Evolutionary conservation across 2,113 vertebrate genomes (phyloP), one percentile per base, ranked within the genome.

Genomic region (Spea bombifrons): DNA sequence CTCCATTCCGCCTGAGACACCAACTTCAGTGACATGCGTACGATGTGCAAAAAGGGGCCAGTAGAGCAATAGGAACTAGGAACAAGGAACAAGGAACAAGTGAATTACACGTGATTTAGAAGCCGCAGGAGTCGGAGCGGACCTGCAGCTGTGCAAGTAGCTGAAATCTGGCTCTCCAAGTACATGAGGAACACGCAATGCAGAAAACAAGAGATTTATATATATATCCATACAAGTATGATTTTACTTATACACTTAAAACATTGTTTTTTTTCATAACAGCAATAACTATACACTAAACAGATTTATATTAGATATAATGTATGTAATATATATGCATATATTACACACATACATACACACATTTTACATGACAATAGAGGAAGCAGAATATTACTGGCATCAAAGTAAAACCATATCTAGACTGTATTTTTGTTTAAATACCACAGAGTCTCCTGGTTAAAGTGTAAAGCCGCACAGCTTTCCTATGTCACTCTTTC

Each of bases 391-490:
- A 93, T 92, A 92, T 94, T 96, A 98, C 96, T 98, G 96, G 96
- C 95, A 94, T 96, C 93, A 91, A 95, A 96, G 94, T 94, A 94
- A 94, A 94, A 95, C 95, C 93, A 92, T 94, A 94, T 96, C 94
- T 95, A 92, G 91, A 96, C 95, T 93, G 89, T 95, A 8, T 13
- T 10, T 46, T 70, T 70, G 66, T 78, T 88, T 93, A 94, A 97
- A 98, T 98, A 97, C 97, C 97, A 99, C 97, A 99, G 97, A 99
- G 97, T 98, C 97, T 95, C 93, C 94, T 94, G 94, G 94, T 95
- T 96, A 95, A 93, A 95, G 93, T 93, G 94, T 97, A 96, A 96
- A 98, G 95, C 94, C 94, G 95, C 95, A 96, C 95, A 97, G 95
- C 96, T 96, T 94, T 94, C 94, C 87, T 94, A 93, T 91, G 89